Evolutionary conservation across 2,113 vertebrate genomes (phyloP), one percentile per base, ranked within the genome.

Genomic region (Scophthalmus maximus): DNA sequence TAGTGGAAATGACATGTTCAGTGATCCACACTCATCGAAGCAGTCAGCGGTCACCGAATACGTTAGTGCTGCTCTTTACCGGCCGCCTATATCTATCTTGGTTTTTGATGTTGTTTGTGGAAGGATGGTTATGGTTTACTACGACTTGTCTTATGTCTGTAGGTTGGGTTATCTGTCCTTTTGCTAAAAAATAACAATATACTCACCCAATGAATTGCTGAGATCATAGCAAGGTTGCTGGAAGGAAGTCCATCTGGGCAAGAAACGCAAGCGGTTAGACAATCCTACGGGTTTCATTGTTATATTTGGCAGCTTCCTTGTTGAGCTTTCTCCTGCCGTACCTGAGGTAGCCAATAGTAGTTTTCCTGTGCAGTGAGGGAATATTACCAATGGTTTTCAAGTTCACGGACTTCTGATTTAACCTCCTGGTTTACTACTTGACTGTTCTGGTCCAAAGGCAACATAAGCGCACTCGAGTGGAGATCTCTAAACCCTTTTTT

Each of bases 1-100:
- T 76, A 94, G 23, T 51, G 90, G 93, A 91, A 92, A 84, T 73
- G 89, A 92, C 90, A 83, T 91, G 74, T 90, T 87, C 81, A 22
- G 63, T 87, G 92, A 95, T 83, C 92, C 85, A 65, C 74, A 82
- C 23, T 38, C 79, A 67, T 71, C 18, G 6, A 91, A 93, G 94
- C 94, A 95, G 93, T 63, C 84, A 67, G 60, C 38, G 60, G 86
- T 86, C 87, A 82, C 69, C 84, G 89, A 91, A 87, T 69, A 34
- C 72, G 72, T 90, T 78, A 86, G 75, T 66, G 78, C 73, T 86
- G 72, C 75, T 53, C 71, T 71, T 88, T 83, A 78, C 80, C 40
- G 22, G 15, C 49, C 40, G 22, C n/a, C 49, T 60, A 22, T 51
- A 68, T 8, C 61, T 51, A 29, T 18, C 27, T 29, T 34, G 26